Base-by-base conservation (phyloP, 2,797 vertebrate species). In the Steatocranus sp. region DNA sequence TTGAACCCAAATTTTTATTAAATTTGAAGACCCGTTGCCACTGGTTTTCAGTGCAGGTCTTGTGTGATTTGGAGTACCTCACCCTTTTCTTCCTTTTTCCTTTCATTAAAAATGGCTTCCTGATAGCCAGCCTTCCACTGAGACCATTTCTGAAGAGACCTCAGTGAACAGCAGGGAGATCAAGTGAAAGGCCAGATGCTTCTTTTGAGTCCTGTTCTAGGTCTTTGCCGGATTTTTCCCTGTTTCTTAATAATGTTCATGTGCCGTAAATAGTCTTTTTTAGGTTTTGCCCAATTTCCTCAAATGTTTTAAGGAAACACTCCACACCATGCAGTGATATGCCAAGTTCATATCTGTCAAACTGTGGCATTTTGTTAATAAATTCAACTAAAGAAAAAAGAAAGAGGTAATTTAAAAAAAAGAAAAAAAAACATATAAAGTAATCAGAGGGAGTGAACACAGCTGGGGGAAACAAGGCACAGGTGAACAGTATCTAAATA, bases 331-430 rank as follows among this genome's bases (percentile, higher is more conserved):
- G 63, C 63, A 5, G 8, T 25, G 38, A 43, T 17, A 17, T 4
- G 36, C 63, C 14, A 68, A 25, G 12, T 43, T 68, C 36, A 70
- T 70, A 11, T 15, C 23, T 27, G 63, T 70, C 23, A 46, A 27
- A 70, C 66, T 18, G 8, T 38, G 34, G 23, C 23, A 70, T 46
- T 27, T 70, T 70, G 54, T 58, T 58, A 32, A 66, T 68, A 68
- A 43, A 18, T 68, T 46, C 66, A 70, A 70, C 63, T 46, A 70
- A 70, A 43, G 63, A 70, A 70, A 11, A 43, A 10, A 23, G 38
- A 46, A 61, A 61, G 54, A 34, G 2, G 17, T 34, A 61, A 34
- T 61, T 61, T 34, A 0, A 1, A 11, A 32, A 34, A 61, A n/a
- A n/a, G n/a, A 10, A 61, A 61, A 63, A 63, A 56, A 3, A 36